Conservation (phyloP, 2,888 invertebrate species). For the Acleris laterana region DNA sequence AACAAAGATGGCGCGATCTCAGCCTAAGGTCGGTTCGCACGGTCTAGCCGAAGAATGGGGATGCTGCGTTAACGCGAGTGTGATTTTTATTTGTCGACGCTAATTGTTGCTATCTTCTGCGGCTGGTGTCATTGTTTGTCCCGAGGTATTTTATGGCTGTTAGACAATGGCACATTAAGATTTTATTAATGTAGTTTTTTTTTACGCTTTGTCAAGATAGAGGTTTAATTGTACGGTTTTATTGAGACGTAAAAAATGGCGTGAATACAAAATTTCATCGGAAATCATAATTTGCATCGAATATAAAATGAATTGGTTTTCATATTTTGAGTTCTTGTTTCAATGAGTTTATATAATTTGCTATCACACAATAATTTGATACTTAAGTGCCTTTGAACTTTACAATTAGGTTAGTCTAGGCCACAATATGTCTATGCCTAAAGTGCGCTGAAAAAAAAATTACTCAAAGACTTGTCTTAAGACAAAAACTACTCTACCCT, state of each 20-base stretch:
- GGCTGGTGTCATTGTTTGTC: constrained; percentile 25
- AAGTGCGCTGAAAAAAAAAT: too few species aligned
- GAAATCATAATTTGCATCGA: too few species aligned
- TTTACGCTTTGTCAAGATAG: neutral
- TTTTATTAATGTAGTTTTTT: constrained; percentile 18
- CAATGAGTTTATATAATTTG: neutral
- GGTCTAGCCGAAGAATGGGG: constrained; percentile 8
- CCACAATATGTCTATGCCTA: too few species aligned
- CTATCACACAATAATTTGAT: too few species aligned
- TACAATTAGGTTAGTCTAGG: too few species aligned
- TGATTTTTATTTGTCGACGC: constrained; percentile 30
- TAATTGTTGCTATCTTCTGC: constrained; percentile 21
- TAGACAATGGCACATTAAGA: constrained; percentile 30
- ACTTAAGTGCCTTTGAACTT: too few species aligned
- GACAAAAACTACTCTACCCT: too few species aligned
- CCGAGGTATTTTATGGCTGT: constrained; percentile 25
- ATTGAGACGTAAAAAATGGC: neutral
- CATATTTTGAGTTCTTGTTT: neutral
- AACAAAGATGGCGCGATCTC: constrained; percentile 1
- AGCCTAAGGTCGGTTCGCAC: constrained; percentile 13
- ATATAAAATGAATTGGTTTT: neutral
- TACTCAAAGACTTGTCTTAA: too few species aligned
- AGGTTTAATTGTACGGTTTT: constrained; percentile 5
- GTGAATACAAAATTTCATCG: neutral
- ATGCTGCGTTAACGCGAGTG: constrained; percentile 9